Evolutionary conservation across 2,113 vertebrate genomes (phyloP), one percentile per base, ranked within the genome.

Genomic region (Eulemur rufifrons): DNA sequence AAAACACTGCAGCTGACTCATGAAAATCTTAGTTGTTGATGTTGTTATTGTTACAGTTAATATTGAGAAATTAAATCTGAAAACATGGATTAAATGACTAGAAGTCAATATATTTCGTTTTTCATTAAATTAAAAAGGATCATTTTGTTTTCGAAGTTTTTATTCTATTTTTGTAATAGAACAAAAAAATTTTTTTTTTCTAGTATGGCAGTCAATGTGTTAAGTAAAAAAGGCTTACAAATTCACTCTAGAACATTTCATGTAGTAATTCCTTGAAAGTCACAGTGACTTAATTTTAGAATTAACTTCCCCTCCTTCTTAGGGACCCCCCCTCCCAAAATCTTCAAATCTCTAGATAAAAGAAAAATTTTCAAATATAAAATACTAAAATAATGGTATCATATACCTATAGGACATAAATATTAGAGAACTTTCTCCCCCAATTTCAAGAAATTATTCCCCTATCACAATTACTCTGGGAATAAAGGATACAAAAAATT

Each of bases 401-500:
- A 29, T n/a, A 85, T 3, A 23, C 20, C 23, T n/a, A 80, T 0
- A 5, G 56, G 50, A 95, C 18, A 83, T 39, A 78, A 91, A 77
- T 4, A 54, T 6, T 47, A 95, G 25, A 91, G 25, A 47, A 27
- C 6, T 10, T 89, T 61, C 25, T 81, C 34, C 45, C 17, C 92
- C 42, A 89, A 71, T 20, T 64, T 80, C 37, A 89, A 76, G 47
- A 93, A 78, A 90, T 89, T 21, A 85, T 73, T 84, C n/a, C 6
- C 21, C 27, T 59, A 69, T 82, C 52, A 86, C 18, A 69, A 76
- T 82, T 66, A 93, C 77, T 92, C 34, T 77, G 4, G 5, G 45
- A 90, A 94, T 61, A 94, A 80, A 92, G 29, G 45, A n/a, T 15
- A 95, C 63, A 17, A 96, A 84, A 95, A 69, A 34, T 7, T 27